phyloP scores from a whole-genome alignment of 2,797 vertebrate species.

The Hydrophis major region DNA sequence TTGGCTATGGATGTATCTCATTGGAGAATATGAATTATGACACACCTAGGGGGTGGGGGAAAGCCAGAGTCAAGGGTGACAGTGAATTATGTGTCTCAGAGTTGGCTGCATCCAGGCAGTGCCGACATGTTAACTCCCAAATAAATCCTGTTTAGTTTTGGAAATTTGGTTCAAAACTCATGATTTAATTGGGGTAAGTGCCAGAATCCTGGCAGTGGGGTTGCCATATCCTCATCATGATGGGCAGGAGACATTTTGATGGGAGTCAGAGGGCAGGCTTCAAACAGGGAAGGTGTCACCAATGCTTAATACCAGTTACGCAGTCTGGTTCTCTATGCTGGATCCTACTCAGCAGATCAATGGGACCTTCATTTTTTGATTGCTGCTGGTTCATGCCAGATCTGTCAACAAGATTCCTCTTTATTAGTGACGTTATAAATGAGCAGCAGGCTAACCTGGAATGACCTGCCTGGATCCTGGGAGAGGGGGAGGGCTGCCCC shows the following conservation, averaged over 20 bases:
- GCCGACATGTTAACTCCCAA: no score
- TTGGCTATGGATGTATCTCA: no score
- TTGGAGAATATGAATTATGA: no score
- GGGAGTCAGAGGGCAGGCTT: background rate
- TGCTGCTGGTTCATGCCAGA: background rate
- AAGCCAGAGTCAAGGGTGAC: no score
- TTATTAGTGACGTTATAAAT: background rate
- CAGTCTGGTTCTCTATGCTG: background rate
- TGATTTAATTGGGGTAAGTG: no score
- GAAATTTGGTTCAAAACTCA: no score
- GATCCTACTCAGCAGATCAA: background rate
- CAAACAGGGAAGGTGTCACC: background rate
- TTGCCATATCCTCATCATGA: background rate
- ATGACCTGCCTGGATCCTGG: background rate
- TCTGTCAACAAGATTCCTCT: background rate
- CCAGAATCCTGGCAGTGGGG: no score
- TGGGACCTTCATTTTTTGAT: background rate
- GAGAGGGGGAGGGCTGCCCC: background rate
- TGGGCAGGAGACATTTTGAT: background rate
- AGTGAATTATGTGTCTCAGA: no score
- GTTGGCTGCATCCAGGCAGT: no score
- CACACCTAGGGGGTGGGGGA: no score
- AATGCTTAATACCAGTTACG: background rate
- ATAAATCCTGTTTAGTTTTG: no score
- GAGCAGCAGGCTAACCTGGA: background rate